Conservation (phyloP, 2,797 vertebrate genomes). For the Hippoglossus hippoglossus region DNA sequence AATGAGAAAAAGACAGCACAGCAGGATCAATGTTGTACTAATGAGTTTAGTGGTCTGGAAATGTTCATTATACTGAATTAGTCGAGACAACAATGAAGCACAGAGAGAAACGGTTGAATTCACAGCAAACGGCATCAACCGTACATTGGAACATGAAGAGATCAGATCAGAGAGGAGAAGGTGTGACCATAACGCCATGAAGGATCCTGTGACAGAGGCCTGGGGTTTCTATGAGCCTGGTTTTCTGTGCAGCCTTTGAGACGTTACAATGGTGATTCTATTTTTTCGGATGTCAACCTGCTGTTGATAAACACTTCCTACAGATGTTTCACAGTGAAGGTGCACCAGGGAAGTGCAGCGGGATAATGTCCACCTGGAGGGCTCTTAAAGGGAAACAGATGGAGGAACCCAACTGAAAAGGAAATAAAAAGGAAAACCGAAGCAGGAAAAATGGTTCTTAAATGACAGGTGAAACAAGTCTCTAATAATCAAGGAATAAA, state of each 20-base stretch:
- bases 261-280: not conserved
- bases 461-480: constrained; percentile 7
- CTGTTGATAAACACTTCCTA: constrained; percentile 34
- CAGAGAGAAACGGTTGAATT: not conserved
- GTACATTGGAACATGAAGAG: not conserved
- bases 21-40: not conserved
- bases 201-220: not conserved
- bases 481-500: constrained; percentile 7
- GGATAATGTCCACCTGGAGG: constrained; percentile 24
- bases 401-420: constrained; percentile 29
- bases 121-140: not conserved
- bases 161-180: not conserved
- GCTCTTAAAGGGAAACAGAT: constrained; percentile 48
- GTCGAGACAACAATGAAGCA: not conserved
- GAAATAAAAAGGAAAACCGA: constrained; percentile 20
- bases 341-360: constrained; percentile 15
- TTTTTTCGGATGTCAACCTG: constrained; percentile 21
- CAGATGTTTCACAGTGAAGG: constrained; percentile 57
- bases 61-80: constrained; percentile 1
- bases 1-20: not conserved
- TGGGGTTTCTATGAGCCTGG: not conserved
- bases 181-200: no score
- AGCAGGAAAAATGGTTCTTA: not conserved
- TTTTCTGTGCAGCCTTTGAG: constrained; percentile 1
- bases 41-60: not conserved